phyloP scores from a whole-genome alignment of 2,888 invertebrate genomes.

The Leptarthrus brevirostris region DNA sequence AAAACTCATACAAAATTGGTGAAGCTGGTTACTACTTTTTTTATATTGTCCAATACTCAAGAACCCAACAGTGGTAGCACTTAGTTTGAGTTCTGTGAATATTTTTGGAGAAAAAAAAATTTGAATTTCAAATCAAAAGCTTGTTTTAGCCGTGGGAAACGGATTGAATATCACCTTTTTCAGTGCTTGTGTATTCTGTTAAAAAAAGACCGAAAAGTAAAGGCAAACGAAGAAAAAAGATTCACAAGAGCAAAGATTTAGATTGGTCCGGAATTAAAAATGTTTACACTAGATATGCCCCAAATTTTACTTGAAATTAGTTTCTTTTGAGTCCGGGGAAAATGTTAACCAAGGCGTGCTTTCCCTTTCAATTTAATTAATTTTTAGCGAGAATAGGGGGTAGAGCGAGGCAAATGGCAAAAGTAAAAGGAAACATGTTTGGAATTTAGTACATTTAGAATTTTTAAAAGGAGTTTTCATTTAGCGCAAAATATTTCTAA shows the following conservation, averaged over 20 bases:
- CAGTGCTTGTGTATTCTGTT: neutral
- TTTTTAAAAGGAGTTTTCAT: too few species aligned
- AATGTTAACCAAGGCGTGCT: neutral
- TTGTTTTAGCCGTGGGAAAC: constrained; percentile 37
- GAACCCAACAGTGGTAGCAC: constrained; percentile 8
- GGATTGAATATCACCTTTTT: constrained; percentile 43
- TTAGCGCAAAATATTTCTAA: too few species aligned
- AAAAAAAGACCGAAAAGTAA: neutral
- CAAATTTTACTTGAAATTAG: constrained; percentile 31
- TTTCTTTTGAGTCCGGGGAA: neutral
- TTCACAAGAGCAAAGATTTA: neutral
- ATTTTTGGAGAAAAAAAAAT: constrained; percentile 26
- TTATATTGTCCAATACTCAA: constrained; percentile 9
- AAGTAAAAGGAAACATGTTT: too few species aligned
- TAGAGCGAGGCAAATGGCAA: too few species aligned
- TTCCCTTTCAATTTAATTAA: neutral
- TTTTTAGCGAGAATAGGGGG: too few species aligned
- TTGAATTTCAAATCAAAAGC: constrained; percentile 44
- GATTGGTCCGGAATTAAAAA: constrained; percentile 28
- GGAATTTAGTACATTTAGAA: too few species aligned
- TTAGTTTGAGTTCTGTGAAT: constrained; percentile 32
- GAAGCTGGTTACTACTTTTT: constrained; percentile 19
- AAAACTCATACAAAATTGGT: neutral
- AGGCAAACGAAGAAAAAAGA: neutral
- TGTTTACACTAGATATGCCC: constrained; percentile 35